Conservation (phyloP, 2,888 invertebrate genomes). For the Polymixis lichenea region DNA sequence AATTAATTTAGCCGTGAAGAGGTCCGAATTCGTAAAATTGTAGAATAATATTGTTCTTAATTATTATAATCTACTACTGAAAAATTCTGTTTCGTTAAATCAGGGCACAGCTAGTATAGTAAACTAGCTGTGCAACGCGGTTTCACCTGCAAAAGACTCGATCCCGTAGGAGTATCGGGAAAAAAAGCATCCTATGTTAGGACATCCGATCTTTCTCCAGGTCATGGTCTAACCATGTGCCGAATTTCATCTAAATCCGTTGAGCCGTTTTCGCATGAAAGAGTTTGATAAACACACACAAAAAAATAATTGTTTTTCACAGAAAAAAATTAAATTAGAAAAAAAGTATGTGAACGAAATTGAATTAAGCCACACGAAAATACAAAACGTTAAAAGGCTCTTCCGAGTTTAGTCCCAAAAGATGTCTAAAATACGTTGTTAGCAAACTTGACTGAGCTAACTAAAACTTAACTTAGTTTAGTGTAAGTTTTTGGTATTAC, state of each 20-base stretch:
- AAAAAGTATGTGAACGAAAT: constrained; percentile 17
- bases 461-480: constrained; percentile 37
- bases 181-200: too few relatives aligned
- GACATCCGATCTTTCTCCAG: too few relatives aligned
- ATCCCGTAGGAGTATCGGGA: too few relatives aligned
- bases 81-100: constrained; percentile 8
- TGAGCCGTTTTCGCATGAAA: too few relatives aligned
- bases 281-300: too few relatives aligned
- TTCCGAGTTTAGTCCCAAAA: constrained; percentile 27
- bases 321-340: not conserved
- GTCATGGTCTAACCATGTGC: too few relatives aligned
- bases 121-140: too few relatives aligned
- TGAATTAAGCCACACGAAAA: constrained; percentile 31
- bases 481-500: constrained; percentile 32
- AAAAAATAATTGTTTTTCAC: too few relatives aligned
- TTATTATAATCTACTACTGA: not conserved
- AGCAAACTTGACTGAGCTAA: constrained; percentile 41
- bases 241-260: too few relatives aligned
- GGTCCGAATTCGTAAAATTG: not conserved
- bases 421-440: constrained; percentile 42
- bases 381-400: constrained; percentile 26
- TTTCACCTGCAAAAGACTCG: too few relatives aligned
- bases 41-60: not conserved
- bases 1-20: not conserved
- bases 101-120: too few relatives aligned